These are phyloP conservation scores for Stegastes partitus DNA, from an alignment of 2,113 vertebrate genomes.

Conservation along the genomic window DNA sequence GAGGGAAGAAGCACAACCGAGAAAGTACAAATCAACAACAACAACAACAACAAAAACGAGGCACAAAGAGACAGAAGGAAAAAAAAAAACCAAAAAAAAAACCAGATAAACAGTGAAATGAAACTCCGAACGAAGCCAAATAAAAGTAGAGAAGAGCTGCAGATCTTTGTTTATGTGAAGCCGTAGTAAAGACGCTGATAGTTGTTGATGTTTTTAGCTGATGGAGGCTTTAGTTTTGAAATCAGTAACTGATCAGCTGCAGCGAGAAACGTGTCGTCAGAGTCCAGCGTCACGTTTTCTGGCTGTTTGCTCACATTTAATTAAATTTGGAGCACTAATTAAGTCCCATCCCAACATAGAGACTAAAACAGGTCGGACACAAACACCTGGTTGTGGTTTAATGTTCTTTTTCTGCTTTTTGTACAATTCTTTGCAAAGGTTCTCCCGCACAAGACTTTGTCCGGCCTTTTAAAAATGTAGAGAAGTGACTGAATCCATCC, in stretches of 20 bases:
- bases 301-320: conserved; percentile 59
- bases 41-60: too few relatives aligned
- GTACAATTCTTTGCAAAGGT: too few relatives aligned
- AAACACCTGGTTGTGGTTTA: background rate
- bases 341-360: conserved; percentile 49
- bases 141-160: background rate
- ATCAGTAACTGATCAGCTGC: background rate
- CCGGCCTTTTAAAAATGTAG: too few relatives aligned
- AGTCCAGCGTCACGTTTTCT: conserved; percentile 42
- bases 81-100: too few relatives aligned
- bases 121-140: background rate
- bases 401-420: background rate
- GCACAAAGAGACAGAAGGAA: too few relatives aligned
- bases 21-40: too few relatives aligned
- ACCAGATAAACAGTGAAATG: background rate
- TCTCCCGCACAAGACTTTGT: too few relatives aligned
- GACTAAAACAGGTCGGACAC: background rate
- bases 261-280: too few relatives aligned
- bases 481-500: too few relatives aligned
- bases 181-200: too few relatives aligned
- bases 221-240: background rate
- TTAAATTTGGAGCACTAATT: conserved; percentile 54
- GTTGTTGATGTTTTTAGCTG: too few relatives aligned
- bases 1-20: too few relatives aligned
- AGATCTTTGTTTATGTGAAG: background rate